Conservation (phyloP, 2,797 vertebrate species). For the Melanogrammus aeglefinus region DNA sequence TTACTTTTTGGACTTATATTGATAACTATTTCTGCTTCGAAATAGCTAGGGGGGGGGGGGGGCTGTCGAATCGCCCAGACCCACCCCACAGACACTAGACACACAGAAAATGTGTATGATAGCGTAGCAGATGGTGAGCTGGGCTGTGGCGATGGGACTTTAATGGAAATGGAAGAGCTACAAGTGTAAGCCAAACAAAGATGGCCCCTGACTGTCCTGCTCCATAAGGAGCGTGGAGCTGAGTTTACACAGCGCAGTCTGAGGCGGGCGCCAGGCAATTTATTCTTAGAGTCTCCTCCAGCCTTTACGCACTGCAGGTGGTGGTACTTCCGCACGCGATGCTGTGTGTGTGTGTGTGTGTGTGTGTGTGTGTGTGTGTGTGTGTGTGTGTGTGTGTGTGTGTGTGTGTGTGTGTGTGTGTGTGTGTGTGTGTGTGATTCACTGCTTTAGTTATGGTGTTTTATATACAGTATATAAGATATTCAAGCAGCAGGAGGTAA, state of each 20-base stretch:
- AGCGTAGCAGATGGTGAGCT: neutral
- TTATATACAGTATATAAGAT: constrained; percentile 9
- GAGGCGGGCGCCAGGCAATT: constrained; percentile 5
- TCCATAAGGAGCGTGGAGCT: too few relatives aligned
- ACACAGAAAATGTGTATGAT: neutral
- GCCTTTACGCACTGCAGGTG: constrained; percentile 1
- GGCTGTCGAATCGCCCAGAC: constrained; percentile 38
- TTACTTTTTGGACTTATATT: too few relatives aligned
- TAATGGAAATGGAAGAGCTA: constrained; percentile 56
- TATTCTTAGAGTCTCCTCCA: neutral
- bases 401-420: too few relatives aligned
- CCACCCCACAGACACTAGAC: constrained; percentile 44
- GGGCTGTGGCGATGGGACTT: constrained; percentile 42
- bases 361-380: neutral
- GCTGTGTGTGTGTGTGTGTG: too few relatives aligned
- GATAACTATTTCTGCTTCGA: too few relatives aligned
- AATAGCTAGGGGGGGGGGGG: neutral
- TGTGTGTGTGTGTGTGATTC: neutral
- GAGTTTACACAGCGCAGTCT: too few relatives aligned
- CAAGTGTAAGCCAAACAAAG: constrained; percentile 41
- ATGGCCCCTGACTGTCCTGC: constrained; percentile 44
- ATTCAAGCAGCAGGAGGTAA: neutral
- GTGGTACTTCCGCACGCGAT: too few relatives aligned
- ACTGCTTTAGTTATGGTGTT: neutral
- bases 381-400: neutral